Conservation (phyloP, 2,888 invertebrate species). For the Rhamnusium bicolor region DNA sequence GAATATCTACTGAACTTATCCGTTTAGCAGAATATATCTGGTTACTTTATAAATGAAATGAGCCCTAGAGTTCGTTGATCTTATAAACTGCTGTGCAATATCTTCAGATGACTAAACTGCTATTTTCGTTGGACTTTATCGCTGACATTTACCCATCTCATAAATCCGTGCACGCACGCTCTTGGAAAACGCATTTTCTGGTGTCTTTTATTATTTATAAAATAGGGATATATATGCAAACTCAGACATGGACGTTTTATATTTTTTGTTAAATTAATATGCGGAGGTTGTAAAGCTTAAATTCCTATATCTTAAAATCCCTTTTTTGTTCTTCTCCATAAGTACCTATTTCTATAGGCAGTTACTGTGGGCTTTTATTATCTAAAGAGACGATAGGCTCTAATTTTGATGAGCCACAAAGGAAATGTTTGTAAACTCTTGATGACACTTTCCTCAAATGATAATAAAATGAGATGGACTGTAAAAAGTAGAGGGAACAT, state of each 20-base stretch:
- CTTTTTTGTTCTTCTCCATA: background rate
- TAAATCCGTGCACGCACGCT: constrained; percentile 4
- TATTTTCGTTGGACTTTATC: constrained; percentile 25
- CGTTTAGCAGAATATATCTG: constrained; percentile 25
- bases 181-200: background rate
- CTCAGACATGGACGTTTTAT: background rate
- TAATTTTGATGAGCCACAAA: background rate
- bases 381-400: background rate
- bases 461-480: background rate
- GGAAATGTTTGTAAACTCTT: background rate
- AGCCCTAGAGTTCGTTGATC: constrained; percentile 45
- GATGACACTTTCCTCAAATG: background rate
- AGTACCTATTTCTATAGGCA: background rate
- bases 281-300: background rate
- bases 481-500: background rate
- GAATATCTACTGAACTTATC: background rate
- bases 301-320: background rate
- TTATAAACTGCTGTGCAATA: constrained; percentile 29
- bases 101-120: constrained; percentile 27
- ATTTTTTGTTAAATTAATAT: background rate
- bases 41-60: constrained; percentile 45
- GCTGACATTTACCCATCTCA: background rate
- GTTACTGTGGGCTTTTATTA: background rate
- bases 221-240: background rate
- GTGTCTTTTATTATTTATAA: background rate